Base-by-base conservation (phyloP, 2,888 invertebrate species). In the Oligia latruncula region DNA sequence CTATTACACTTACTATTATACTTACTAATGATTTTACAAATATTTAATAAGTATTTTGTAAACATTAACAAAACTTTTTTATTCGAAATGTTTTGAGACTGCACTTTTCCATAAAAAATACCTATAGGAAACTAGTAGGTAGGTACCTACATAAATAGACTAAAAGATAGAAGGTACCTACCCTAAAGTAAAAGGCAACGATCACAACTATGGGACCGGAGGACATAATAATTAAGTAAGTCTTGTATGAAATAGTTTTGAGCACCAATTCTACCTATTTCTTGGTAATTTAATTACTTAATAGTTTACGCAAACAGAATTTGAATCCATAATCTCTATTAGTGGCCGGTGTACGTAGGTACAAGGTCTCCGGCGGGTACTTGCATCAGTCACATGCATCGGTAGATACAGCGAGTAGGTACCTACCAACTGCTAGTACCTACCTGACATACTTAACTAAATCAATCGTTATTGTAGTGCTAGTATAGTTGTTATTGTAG, bases 281-380 rank as follows among this genome's bases (percentile, higher is more conserved):
- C 20, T 11, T 49, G 20, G 29, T 70, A 78, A 68, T 78, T 62
- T 35, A 68, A 78, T 78, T 23, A 29, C 29, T 29, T 29, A 75
- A 79, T 55, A 15, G 52, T n/a, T 78, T 29, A 46, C 52, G 35
- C 35, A 55, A 46, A 35, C 62, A 20, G 29, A 70, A 70, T 43
- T 43, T 20, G 35, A 64, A 78, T 78, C 46, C 15, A 40, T 40
- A 78, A 46, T 70, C 52, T 70, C 0, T n/a, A 17, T 4, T 43
- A 17, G 65, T 40, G 20, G 6, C 9, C 35, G 46, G 43, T n/a
- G n/a, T 20, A 43, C 11, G 15, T 29, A 29, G 29, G 29, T n/a
- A 60, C 80, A 66, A 66, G 81, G 62, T 71, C 76, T 52, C 60
- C 52, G 60, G 17, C 43, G n/a, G 23, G 11, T 43, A 29, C 70